phyloP scores from a whole-genome alignment of 2,888 invertebrate species.

The Seira sanloemensis region DNA sequence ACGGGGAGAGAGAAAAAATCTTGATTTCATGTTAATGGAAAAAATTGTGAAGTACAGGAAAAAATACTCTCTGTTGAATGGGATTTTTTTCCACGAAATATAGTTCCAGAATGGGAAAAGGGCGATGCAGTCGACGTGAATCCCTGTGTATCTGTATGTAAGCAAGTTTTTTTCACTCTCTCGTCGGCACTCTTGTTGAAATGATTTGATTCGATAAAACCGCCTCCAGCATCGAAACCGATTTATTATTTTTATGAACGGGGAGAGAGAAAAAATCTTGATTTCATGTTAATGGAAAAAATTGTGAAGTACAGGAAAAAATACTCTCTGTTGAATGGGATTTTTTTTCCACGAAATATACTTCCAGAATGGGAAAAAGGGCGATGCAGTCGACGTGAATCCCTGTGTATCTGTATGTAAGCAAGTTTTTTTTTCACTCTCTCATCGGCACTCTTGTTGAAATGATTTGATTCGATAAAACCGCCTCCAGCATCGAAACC shows the following conservation, averaged over 20 bases:
- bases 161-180: not conserved
- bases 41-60: not conserved
- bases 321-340: not conserved
- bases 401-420: not conserved
- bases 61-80: not conserved
- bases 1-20: not conserved
- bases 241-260: constrained; percentile 23
- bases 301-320: not conserved
- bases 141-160: not conserved
- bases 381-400: not conserved
- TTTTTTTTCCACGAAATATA: not conserved
- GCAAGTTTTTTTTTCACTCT: not conserved
- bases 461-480: constrained; percentile 11
- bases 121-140: not conserved
- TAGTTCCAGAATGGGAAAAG: no score
- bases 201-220: constrained; percentile 7
- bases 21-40: constrained; percentile 1
- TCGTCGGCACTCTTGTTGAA: not conserved
- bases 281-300: constrained; percentile 3
- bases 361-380: no score
- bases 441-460: not conserved
- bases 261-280: not conserved
- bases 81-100: not conserved
- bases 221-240: constrained; percentile 35
- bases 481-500: constrained; percentile 32